Evolutionary conservation across 92 coral and sea anemone genomes (phyloP).

Genomic region (Montipora capitata): DNA sequence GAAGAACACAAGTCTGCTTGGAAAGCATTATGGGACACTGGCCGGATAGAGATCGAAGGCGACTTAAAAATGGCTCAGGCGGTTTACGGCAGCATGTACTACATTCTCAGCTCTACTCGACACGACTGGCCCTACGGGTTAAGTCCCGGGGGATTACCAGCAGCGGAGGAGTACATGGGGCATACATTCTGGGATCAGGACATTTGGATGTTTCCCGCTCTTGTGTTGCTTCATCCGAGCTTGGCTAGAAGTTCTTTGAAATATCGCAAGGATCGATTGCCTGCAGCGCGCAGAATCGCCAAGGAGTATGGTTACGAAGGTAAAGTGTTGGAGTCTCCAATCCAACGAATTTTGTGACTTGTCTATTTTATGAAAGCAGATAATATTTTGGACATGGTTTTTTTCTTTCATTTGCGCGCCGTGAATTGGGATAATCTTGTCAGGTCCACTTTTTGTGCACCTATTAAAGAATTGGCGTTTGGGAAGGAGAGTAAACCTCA

Average conservation of each 20-base stretch:
- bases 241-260: slow-evolving; percentile 78
- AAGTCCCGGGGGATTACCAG: slow-evolving; percentile 93
- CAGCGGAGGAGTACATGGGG: slow-evolving; percentile 93
- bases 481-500: too few relatives aligned
- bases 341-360: too few relatives aligned
- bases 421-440: too few relatives aligned
- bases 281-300: slow-evolving; percentile 86
- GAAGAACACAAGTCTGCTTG: slow-evolving; percentile 83
- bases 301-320: slow-evolving; percentile 79
- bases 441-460: too few relatives aligned
- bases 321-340: not conserved
- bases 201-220: slow-evolving; percentile 91
- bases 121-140: slow-evolving; percentile 89
- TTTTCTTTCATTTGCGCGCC: too few relatives aligned
- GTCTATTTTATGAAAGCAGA: too few relatives aligned
- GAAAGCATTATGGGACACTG: slow-evolving; percentile 81
- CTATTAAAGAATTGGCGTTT: too few relatives aligned
- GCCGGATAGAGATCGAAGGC: slow-evolving; percentile 85
- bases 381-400: too few relatives aligned
- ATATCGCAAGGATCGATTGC: slow-evolving; percentile 85
- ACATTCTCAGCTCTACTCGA: slow-evolving; percentile 88
- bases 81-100: slow-evolving; percentile 84
- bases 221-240: slow-evolving; percentile 84
- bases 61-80: slow-evolving; percentile 84
- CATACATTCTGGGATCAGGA: slow-evolving; percentile 97